Base-by-base conservation (phyloP, 2,113 vertebrate species). In the Colistium nudipinnis region DNA sequence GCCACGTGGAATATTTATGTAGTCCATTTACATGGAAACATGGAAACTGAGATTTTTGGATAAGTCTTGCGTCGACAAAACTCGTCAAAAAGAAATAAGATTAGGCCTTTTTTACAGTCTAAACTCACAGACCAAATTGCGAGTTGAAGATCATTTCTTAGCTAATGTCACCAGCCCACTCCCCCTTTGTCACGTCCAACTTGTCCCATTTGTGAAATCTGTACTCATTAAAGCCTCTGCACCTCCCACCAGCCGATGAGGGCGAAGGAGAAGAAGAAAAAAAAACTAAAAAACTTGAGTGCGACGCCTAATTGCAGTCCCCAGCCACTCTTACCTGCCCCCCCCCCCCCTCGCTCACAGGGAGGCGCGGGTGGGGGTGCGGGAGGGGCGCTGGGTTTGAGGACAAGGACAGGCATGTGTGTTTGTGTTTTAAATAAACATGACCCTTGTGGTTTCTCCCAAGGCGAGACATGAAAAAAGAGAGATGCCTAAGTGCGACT, bases 341-440 rank as follows among this genome's bases (percentile, higher is more conserved):
- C 83, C 77, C 49, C 25, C 33, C 28, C 7, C 25, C 35, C 22
- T 11, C 27, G 5, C 49, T 4, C 22, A 53, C 38, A 24, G 52
- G 52, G 52, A 35, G 52, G 52, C 10, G 30, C 28, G n/a, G 43
- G 19, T 17, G 45, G 20, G 5, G 22, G 20, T 12, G 44, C 17
- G 41, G 59, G 0, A 16, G 16, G 11, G 31, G 39, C 1, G 4
- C 24, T 20, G 4, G n/a, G 6, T 88, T 83, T 91, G 64, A 93
- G 87, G 87, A 91, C 88, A 86, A 91, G 85, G 88, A 74, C 77
- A 89, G 91, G 83, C 78, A 70, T 91, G 69, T 82, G 76, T 82
- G 74, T 70, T 76, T 81, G 64, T 92, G 59, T 85, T 90, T 89
- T 77, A 92, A 90, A 90, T 84, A 90, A 89, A 90, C 77, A 91